A percentile compares a stretch with the other conserved stretches of the same genome.
phyloP scores from a whole-genome alignment of 37 sponge, comb jelly and placozoan genomes.

The Amphimedon queenslandica region DNA sequence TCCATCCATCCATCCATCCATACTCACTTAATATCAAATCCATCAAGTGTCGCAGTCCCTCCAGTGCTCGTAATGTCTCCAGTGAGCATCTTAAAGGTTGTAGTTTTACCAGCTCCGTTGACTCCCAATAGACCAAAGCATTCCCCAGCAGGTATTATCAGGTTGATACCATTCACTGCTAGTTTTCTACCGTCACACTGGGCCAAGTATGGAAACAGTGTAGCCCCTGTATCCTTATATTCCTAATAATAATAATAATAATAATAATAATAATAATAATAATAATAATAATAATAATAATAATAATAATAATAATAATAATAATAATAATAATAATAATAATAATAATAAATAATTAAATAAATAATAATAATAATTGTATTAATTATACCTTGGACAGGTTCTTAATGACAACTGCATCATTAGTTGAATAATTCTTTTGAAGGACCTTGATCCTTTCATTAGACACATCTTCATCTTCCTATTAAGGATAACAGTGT shows the following conservation, averaged over 20 bases:
- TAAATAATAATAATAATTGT: no score
- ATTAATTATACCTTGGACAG: no score
- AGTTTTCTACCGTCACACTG: conserved; percentile 3
- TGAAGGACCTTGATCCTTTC: no score
- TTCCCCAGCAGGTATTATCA: conserved; percentile 58
- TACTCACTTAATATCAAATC: conserved; percentile 58
- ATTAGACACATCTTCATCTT: no score
- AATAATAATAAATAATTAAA: not conserved
- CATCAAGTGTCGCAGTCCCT: conserved; percentile 75
- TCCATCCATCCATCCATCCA: not conserved
- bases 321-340: not conserved
- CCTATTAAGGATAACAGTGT: no score
- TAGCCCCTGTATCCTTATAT: not conserved
- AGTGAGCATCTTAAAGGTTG: conserved; percentile 87
- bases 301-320: not conserved
- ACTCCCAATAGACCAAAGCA: conserved; percentile 91
- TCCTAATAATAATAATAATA: not conserved
- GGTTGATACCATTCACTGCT: conserved; percentile 49
- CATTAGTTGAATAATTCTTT: no score
- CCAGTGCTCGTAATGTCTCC: conserved; percentile 61
- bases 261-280: not conserved
- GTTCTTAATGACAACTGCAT: no score
- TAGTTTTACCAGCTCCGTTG: conserved; percentile 85
- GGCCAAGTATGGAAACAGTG: not conserved
- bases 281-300: not conserved